Conservation (phyloP, 2,888 invertebrate species). For the Sinhomidia bicolor region DNA sequence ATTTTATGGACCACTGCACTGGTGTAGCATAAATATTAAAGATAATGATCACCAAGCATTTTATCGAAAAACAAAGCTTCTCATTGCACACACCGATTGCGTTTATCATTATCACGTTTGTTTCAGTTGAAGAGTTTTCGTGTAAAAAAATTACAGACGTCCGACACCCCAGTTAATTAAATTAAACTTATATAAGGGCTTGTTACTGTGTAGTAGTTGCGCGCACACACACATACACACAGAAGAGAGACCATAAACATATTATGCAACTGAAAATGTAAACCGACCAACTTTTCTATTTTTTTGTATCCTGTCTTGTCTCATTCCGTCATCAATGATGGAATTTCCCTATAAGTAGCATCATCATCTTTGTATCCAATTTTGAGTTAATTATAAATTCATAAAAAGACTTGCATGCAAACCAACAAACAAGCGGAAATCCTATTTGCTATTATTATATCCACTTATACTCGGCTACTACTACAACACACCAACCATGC, state of each 20-base stretch:
- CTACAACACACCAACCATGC: too few species aligned
- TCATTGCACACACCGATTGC: slow-evolving; percentile 16
- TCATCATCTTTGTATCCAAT: not conserved
- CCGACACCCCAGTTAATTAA: not conserved
- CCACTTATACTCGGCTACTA: too few species aligned
- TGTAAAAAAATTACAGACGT: not conserved
- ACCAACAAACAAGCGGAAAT: slow-evolving; percentile 48
- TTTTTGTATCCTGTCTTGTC: not conserved
- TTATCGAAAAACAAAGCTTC: slow-evolving; percentile 24
- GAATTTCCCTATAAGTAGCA: not conserved
- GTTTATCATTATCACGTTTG: not conserved
- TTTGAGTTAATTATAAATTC: not conserved
- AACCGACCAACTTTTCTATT: not conserved
- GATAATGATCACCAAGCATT: not conserved
- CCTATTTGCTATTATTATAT: not conserved
- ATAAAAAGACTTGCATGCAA: not conserved
- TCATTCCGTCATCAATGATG: not conserved
- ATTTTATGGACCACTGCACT: not conserved
- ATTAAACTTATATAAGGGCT: not conserved
- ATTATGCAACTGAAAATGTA: not conserved
- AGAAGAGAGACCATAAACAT: too few species aligned
- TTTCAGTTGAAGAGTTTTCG: not conserved
- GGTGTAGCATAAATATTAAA: slow-evolving; percentile 14
- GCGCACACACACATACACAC: too few species aligned
- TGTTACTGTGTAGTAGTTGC: not conserved